A percentile compares a stretch with the other conserved stretches of the same genome.
phyloP scores from a whole-genome alignment of 2,113 vertebrate genomes.

The Phalacrocorax brasilianus region DNA sequence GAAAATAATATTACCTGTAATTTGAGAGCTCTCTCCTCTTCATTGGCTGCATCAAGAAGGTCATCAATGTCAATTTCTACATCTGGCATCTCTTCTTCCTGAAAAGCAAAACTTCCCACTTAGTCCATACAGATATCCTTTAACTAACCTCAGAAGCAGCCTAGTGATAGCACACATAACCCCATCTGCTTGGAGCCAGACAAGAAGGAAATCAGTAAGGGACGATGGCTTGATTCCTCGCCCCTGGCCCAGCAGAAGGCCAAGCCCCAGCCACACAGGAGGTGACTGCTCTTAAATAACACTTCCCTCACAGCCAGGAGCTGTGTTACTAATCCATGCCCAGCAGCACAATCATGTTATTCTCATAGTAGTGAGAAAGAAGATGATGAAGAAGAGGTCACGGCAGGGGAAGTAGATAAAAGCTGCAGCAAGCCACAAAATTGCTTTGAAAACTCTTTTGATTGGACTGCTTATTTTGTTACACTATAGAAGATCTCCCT shows the following conservation, averaged over 20 bases:
- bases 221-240: background rate
- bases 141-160: background rate
- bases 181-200: background rate
- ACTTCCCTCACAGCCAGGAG: background rate
- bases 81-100: conserved; percentile 99
- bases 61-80: conserved; percentile 99
- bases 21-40: conserved; percentile 92
- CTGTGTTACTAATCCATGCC: background rate
- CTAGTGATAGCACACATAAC: background rate
- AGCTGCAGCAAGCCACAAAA: background rate
- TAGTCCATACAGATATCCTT: background rate
- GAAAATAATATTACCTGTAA: conserved; percentile 81
- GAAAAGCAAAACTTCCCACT: background rate
- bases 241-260: background rate
- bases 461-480: background rate
- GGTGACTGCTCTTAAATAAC: background rate
- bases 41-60: conserved; percentile 90
- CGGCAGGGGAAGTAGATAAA: background rate
- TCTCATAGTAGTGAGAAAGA: background rate
- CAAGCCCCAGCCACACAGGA: background rate
- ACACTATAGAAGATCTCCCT: background rate
- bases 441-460: background rate
- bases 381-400: background rate
- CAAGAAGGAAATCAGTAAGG: background rate
- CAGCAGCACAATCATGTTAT: background rate